Evolutionary conservation across 2,113 vertebrate genomes (phyloP), one percentile per base, ranked within the genome.

Genomic region (Pluvialis apricaria): DNA sequence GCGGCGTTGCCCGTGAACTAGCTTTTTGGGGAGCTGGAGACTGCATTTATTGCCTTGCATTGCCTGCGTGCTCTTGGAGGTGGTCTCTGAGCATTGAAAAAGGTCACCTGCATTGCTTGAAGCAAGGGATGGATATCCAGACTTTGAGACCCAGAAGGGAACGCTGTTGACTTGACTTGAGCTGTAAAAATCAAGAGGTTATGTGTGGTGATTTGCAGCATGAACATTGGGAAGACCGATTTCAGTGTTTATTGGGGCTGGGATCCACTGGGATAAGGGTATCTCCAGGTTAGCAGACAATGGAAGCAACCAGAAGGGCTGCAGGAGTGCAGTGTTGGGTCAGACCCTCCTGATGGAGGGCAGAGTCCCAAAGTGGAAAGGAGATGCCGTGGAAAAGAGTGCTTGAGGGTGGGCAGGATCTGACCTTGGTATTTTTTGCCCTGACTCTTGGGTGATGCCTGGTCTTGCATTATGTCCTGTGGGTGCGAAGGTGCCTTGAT

Each of bases 391-490:
- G 29, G 34, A 42, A 57, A 62, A 40, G 36, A 20, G 15, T 26
- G 11, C 28, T 69, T 38, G 62, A 51, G 11, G 11, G 14, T 40
- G 17, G 51, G 25, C 42, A 45, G 28, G 28, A 5, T 47, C 49
- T 36, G 22, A 18, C 3, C 15, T 38, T 45, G 32, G 7, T 40
- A 9, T 15, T 40, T 31, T 61, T 58, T 70, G 6, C 32, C 25
- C 7, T 40, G 28, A 13, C 16, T 31, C 16, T 51, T 25, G 10
- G 10, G 13, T 52, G 24, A 28, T 40, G 25, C 20, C 36, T 38
- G 28, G 5, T 69, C 49, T 62, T 1, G 1, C 22, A 4, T 32
- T 26, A 13, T 44, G 31, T 73, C 20, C 31, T 0, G 0, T 49
- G 54, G 9, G 11, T 45, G 49, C 49, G 38, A 64, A 36, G 64